phyloP scores from a whole-genome alignment of 1,140 invertebrate genomes.

The Drosophila oshimai region DNA sequence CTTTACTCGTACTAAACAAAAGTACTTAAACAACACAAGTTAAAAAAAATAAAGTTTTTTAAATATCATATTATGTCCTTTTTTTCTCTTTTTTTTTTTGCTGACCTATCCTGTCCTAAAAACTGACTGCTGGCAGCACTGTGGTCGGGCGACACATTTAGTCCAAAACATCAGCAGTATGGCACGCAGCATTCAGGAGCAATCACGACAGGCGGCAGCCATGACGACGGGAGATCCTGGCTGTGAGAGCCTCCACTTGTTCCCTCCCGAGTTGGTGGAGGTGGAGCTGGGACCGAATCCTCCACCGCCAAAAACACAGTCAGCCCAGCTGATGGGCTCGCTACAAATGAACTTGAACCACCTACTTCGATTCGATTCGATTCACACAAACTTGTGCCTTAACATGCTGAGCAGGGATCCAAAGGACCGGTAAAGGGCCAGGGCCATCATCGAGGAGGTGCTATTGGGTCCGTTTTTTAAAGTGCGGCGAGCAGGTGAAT shows the following conservation, averaged over 20 bases:
- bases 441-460: slow-evolving; percentile 83
- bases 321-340: slow-evolving; percentile 63
- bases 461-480: slow-evolving; percentile 85
- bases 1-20: too few species aligned
- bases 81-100: too few species aligned
- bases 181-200: slow-evolving; percentile 78
- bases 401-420: slow-evolving; percentile 82
- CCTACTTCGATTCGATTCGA: slow-evolving; percentile 75
- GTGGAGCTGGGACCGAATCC: slow-evolving; percentile 67
- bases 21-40: too few species aligned
- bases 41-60: too few species aligned
- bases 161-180: slow-evolving; percentile 77
- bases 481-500: slow-evolving; percentile 85
- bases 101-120: too few species aligned
- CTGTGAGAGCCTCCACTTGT: background rate
- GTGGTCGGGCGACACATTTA: slow-evolving; percentile 70
- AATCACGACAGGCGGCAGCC: slow-evolving; percentile 52
- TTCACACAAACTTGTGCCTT: slow-evolving; percentile 72
- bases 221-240: slow-evolving; percentile 13
- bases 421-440: slow-evolving; percentile 83
- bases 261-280: slow-evolving; percentile 1
- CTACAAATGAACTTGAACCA: slow-evolving; percentile 66
- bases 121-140: too few species aligned
- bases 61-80: too few species aligned
- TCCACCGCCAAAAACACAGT: slow-evolving; percentile 58